Percentiles rank a stretch among this genome's conserved stretches.
Evolutionary conservation across 2,888 invertebrate genomes (phyloP).

Genomic region (Blera fallax): DNA sequence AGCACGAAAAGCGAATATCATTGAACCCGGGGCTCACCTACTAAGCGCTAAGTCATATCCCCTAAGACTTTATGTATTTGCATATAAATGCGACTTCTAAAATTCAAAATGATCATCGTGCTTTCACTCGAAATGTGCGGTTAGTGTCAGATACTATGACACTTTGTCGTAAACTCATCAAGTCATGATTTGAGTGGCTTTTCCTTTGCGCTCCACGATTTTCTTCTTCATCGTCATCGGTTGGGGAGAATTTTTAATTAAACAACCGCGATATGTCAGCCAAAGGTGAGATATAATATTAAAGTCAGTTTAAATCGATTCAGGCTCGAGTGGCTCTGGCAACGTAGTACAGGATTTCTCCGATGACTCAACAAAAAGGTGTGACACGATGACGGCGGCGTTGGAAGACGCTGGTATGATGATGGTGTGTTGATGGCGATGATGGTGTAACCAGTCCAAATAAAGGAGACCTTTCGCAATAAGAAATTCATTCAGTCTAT

Average conservation of each 20-base stretch:
- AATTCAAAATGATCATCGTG: background rate
- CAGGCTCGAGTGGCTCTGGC: background rate
- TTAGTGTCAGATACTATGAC: background rate
- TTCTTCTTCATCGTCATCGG: background rate
- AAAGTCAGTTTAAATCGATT: background rate
- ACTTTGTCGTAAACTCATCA: background rate
- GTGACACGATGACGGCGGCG: background rate
- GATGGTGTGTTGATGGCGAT: background rate
- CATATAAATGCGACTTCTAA: background rate
- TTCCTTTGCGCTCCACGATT: background rate
- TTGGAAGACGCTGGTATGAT: background rate
- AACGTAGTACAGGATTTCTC: constrained; percentile 27
- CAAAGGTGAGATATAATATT: background rate
- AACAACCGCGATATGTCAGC: background rate
- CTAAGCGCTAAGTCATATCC: background rate
- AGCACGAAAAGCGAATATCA: background rate
- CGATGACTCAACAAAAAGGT: constrained; percentile 3
- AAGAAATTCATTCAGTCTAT: background rate
- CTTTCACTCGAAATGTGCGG: constrained; percentile 6
- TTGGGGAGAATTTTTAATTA: background rate
- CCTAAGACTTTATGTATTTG: constrained; percentile 1
- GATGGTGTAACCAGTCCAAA: constrained; percentile 28
- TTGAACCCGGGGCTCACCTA: background rate
- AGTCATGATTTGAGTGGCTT: background rate
- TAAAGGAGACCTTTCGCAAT: constrained; percentile 21